Evolutionary conservation across 2,113 vertebrate genomes (phyloP).

Genomic region (Steatornis caripensis): DNA sequence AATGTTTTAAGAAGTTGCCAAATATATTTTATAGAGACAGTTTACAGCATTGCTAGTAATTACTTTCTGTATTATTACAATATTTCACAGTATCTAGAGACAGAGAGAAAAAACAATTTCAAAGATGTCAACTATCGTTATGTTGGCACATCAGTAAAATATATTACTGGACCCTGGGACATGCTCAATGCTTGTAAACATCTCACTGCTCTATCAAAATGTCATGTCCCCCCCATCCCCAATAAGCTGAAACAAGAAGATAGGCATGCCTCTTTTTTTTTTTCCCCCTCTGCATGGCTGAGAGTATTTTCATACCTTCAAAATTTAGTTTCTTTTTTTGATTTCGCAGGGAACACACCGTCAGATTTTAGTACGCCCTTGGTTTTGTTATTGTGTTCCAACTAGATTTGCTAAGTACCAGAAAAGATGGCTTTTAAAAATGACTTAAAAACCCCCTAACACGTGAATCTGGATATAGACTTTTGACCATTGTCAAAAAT

Average conservation of each 20-base stretch:
- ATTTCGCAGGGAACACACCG: neutral
- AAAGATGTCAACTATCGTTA: neutral
- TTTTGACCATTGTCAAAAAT: neutral
- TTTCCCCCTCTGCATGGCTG: neutral
- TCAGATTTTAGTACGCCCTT: neutral
- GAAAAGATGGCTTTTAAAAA: neutral
- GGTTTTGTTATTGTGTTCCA: neutral
- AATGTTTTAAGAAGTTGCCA: neutral
- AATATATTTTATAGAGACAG: neutral
- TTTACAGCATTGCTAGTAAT: neutral
- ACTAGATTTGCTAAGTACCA: neutral
- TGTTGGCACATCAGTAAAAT: neutral
- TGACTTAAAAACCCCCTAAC: neutral
- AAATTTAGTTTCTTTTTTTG: neutral
- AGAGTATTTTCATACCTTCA: neutral
- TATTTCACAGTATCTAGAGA: neutral
- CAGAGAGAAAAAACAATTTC: neutral
- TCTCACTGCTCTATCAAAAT: neutral
- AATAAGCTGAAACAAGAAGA: neutral
- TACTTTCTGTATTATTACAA: neutral
- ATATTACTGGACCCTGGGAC: neutral
- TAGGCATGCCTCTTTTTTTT: neutral
- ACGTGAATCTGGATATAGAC: rapidly evolving
- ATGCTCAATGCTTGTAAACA: neutral
- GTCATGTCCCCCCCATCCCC: neutral